Base-by-base conservation (phyloP, 2,113 vertebrate species). In the Strigops habroptila region DNA sequence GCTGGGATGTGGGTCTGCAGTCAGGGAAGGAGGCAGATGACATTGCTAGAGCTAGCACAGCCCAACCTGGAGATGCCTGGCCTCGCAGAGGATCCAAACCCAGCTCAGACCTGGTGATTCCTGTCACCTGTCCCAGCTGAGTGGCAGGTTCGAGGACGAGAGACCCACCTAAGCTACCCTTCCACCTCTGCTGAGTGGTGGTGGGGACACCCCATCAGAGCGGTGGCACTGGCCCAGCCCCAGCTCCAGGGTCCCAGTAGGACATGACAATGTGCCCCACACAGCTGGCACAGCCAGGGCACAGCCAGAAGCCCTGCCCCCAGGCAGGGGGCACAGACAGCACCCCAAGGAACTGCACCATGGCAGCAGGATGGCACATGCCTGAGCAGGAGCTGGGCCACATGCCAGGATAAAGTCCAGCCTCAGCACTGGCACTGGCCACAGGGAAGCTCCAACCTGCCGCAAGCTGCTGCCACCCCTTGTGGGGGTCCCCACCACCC, bases 401-500 rank as follows among this genome's bases (percentile, higher is more conserved):
- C 3, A 4, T 62, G 73, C 31, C 14, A 7, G 71, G 68, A 69
- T 83, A 65, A 92, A 86, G 80, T 83, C 46, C 83, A 81, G 31
- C 77, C 53, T 83, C 59, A 8, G 48, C 59, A 63, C 8, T 0
- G 0, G 49, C 68, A 39, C 48, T 0, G 0, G 41, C 25, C 43
- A 6, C 0, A 1, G 24, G 25, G 18, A 69, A 7, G 1, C 10
- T 68, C n/a, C 48, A n/a, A 30, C 18, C 23, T 12, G 39, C 43
- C 3, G 1, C 41, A 24, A 5, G 28, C 37, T 31, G 28, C 70
- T 88, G 63, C 43, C 49, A n/a, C 14, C n/a, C 41, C 7, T 63
- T 5, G 1, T 1, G 0, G 30, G 30, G 21, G 43, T 63, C 41
- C 31, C 33, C 8, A 2, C 37, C 1, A 0, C 31, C 52, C 81